Percentiles rank a stretch among this genome's conserved stretches.
Evolutionary conservation across 2,113 vertebrate species (phyloP).

Genomic region (Steatornis caripensis): DNA sequence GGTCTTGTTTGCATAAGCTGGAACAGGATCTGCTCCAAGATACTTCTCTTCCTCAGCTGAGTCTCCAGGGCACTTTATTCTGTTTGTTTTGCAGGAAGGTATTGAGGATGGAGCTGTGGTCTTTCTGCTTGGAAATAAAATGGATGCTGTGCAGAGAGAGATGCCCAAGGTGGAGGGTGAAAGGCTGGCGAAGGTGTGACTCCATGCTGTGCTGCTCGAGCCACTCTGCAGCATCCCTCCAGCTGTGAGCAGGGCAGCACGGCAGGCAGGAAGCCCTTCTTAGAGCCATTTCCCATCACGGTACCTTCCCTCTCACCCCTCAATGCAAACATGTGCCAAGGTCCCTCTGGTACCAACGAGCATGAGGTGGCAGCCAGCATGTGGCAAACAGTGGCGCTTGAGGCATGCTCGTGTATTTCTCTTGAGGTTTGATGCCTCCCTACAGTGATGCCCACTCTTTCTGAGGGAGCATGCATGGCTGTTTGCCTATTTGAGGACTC

Average conservation of each 20-base stretch:
- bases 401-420: background rate
- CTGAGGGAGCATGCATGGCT: background rate
- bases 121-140: slow-evolving; percentile 84
- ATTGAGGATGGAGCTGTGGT: slow-evolving; percentile 73
- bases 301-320: background rate
- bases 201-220: background rate
- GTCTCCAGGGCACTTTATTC: background rate
- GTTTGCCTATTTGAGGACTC: background rate
- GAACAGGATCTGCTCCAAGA: background rate
- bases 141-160: slow-evolving; percentile 56
- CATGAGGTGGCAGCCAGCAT: background rate
- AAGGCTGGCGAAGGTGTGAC: slow-evolving; percentile 74
- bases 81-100: slow-evolving; percentile 69
- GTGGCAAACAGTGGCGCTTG: background rate
- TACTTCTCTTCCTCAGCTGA: background rate
- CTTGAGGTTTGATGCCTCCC: background rate
- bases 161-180: slow-evolving; percentile 71
- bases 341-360: background rate
- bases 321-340: background rate
- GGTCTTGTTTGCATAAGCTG: background rate
- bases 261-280: background rate
- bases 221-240: background rate
- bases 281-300: background rate
- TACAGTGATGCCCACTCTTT: background rate
- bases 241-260: background rate